Base-by-base conservation (phyloP, 2,797 vertebrate genomes). In the Scolopax bukidnonensis region DNA sequence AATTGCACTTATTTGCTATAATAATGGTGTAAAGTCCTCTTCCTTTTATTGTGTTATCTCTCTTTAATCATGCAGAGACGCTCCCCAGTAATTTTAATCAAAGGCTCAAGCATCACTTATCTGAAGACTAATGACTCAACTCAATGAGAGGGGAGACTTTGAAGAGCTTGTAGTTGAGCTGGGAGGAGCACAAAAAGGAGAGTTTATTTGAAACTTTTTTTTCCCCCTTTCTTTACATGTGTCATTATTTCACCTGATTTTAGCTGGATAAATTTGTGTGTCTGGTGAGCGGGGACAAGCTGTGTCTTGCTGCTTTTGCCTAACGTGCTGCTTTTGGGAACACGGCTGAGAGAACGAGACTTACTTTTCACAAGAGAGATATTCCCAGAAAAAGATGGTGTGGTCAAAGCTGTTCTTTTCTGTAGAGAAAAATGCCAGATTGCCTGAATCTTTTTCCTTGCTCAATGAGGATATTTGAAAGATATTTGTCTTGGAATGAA, bases 11-110 rank as follows among this genome's bases (percentile, higher is more conserved):
- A 90, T 94, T 93, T 92, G 87, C 96, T 43, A 5, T 93, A 93
- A 94, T 86, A 95, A 92, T 85, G 85, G 93, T 84, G 91, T 61
- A 90, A 91, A 94, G 89, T 38, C 81, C 85, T 84, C 81, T 93
- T 93, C 92, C 70, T 77, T 95, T 93, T 93, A 93, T 96, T 97
- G 85, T 96, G 90, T 97, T 97, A 94, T 96, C 92, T 93, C 89
- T 90, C 95, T 96, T 89, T 96, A 97, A 97, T 97, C 96, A 96
- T 3, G 32, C 87, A 77, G 80, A 90, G 92, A 65, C 0, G 24
- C 81, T 97, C 96, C 96, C 94, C 63, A 85, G 93, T 74, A 87
- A 96, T 97, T 96, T 97, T 97, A 97, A 97, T 97, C 96, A 97
- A 96, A 96, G 94, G 95, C 94, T 97, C 69, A 85, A 97, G 96